phyloP scores from a whole-genome alignment of 2,113 vertebrate species.

The Limanda limanda region DNA sequence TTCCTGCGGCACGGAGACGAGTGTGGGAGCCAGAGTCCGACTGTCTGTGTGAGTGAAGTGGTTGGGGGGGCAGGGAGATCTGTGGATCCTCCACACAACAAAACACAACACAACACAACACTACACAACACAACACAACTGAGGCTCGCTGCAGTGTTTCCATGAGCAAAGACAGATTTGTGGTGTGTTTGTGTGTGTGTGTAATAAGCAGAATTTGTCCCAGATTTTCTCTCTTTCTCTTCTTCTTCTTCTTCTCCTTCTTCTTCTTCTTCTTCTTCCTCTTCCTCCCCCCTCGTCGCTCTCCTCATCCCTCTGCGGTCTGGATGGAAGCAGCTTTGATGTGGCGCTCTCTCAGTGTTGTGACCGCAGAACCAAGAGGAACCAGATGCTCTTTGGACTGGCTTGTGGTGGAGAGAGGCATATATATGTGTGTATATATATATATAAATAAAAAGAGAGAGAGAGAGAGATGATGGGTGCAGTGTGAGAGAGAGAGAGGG shows the following conservation, averaged over 20 bases:
- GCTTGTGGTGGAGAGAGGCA: slow-evolving; percentile 71
- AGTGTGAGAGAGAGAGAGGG: neutral
- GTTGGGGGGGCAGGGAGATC: slow-evolving; percentile 58
- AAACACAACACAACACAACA: slow-evolving; percentile 52
- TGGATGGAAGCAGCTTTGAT: slow-evolving; percentile 80
- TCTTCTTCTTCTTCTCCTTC: slow-evolving; percentile 55
- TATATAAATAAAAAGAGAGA: slow-evolving; percentile 10
- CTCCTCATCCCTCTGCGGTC: slow-evolving; percentile 64
- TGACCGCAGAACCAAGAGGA: slow-evolving; percentile 79
- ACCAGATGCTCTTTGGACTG: slow-evolving; percentile 76
- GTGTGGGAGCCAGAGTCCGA: slow-evolving; percentile 67
- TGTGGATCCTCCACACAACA: slow-evolving; percentile 62
- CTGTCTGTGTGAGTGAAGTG: slow-evolving; percentile 58
- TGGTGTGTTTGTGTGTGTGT: slow-evolving; percentile 64
- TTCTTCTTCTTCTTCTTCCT: slow-evolving; percentile 59
- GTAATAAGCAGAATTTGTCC: slow-evolving; percentile 70
- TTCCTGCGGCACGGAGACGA: slow-evolving; percentile 39
- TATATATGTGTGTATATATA: slow-evolving; percentile 34
- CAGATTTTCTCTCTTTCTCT: slow-evolving; percentile 69
- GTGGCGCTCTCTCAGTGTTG: slow-evolving; percentile 77
- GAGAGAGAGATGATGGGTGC: slow-evolving; percentile 35
- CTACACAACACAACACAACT: slow-evolving; percentile 51
- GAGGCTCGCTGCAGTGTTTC: slow-evolving; percentile 70
- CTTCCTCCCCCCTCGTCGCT: slow-evolving; percentile 55
- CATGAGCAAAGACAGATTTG: slow-evolving; percentile 76